Evolutionary conservation across 2,113 vertebrate genomes (phyloP).

Genomic region (Aspidoscelis tigris): DNA sequence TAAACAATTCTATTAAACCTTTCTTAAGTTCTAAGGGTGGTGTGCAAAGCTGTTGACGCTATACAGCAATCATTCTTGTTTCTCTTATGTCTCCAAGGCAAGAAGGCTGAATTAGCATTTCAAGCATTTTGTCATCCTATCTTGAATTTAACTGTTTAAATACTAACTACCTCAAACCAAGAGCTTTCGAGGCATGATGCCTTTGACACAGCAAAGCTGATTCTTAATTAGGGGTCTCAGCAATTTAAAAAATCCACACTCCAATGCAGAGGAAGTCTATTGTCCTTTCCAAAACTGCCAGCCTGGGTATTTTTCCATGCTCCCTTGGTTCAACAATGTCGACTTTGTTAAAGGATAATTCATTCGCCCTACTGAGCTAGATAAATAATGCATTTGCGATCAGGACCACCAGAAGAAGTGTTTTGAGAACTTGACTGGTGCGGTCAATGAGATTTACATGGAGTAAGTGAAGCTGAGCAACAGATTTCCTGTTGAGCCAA

Average conservation of each 20-base stretch:
- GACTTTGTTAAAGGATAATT: constrained; percentile 31
- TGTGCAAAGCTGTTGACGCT: background rate
- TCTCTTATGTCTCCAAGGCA: background rate
- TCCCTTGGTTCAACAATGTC: constrained; percentile 19
- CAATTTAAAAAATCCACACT: constrained; percentile 13
- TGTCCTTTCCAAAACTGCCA: background rate
- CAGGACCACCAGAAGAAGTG: constrained; percentile 25
- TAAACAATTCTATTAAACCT: background rate
- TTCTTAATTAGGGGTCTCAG: constrained; percentile 1
- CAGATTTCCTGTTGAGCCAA: constrained; percentile 13
- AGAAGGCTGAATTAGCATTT: background rate
- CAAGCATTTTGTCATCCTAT: background rate
- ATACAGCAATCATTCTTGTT: background rate
- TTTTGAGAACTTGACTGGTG: constrained; percentile 25
- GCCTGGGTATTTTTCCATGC: constrained; percentile 23
- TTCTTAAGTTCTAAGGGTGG: background rate
- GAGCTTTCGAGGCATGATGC: background rate
- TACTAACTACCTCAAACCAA: background rate
- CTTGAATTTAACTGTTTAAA: background rate
- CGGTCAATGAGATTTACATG: constrained; percentile 30
- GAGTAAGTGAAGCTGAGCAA: constrained; percentile 3
- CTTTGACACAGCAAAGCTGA: background rate
- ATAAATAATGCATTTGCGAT: constrained; percentile 50
- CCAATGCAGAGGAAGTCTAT: constrained; percentile 24
- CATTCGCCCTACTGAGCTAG: constrained; percentile 3